A percentile compares a stretch with the other conserved stretches of the same genome.
Evolutionary conservation across 2,797 vertebrate species (phyloP).

Genomic region (Coilia nasus): DNA sequence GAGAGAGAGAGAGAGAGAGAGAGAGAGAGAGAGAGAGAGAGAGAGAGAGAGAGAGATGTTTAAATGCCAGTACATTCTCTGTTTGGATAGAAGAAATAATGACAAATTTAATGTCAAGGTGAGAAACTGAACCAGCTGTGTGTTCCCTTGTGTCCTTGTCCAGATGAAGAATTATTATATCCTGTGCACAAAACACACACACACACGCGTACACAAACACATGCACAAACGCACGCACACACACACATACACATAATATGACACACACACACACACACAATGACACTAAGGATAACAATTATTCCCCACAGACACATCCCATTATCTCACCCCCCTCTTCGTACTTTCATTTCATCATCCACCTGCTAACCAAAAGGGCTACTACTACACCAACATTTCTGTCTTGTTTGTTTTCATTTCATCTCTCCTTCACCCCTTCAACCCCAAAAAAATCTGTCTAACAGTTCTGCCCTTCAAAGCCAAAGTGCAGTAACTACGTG

Average conservation of each 20-base stretch:
- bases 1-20: background rate
- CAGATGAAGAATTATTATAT: background rate
- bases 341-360: background rate
- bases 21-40: too few relatives aligned
- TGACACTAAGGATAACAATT: too few relatives aligned
- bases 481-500: too few relatives aligned
- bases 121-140: background rate
- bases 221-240: background rate
- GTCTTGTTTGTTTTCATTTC: too few relatives aligned
- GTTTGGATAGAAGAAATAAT: too few relatives aligned
- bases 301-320: background rate
- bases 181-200: background rate
- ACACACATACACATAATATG: background rate
- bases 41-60: background rate
- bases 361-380: background rate
- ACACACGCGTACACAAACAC: background rate
- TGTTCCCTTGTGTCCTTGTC: background rate
- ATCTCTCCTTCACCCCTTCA: too few relatives aligned
- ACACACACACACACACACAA: background rate
- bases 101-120: background rate
- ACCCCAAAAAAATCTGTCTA: too few relatives aligned
- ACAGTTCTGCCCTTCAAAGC: too few relatives aligned
- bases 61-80: too few relatives aligned
- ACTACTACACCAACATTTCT: constrained; percentile 58
- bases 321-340: background rate